These are phyloP conservation scores for Lucifuga dentata DNA, from an alignment of 2,113 vertebrate genomes.

Conservation along the genomic window DNA sequence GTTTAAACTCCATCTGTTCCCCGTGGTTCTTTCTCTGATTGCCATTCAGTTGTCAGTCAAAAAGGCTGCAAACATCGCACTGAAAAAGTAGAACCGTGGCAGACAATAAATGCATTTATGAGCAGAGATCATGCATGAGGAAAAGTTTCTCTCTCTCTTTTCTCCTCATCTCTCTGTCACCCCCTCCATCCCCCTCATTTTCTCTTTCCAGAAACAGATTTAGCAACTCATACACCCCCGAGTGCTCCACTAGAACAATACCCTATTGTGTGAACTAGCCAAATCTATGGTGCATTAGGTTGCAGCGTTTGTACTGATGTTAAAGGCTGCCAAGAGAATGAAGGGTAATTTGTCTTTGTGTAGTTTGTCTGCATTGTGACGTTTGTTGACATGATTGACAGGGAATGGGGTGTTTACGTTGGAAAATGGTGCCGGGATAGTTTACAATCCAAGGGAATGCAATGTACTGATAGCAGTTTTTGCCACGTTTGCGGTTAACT, in stretches of 20 bases:
- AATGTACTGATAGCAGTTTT: background rate
- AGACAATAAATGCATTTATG: no score
- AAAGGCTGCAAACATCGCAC: no score
- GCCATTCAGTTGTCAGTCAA: no score
- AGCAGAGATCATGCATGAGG: background rate
- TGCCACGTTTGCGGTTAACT: background rate
- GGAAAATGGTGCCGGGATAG: constrained; percentile 11
- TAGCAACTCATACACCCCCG: constrained; percentile 7
- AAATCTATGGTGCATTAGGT: constrained; percentile 12
- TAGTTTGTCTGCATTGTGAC: constrained; percentile 17
- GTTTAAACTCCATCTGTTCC: no score
- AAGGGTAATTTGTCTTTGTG: constrained; percentile 40
- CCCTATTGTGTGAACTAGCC: constrained; percentile 39
- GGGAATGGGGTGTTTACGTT: constrained; percentile 3
- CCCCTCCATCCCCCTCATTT: background rate
- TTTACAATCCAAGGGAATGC: constrained; percentile 2
- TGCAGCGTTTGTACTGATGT: constrained; percentile 1
- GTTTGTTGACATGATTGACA: constrained; percentile 10
- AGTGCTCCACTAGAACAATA: constrained; percentile 33
- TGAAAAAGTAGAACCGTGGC: no score
- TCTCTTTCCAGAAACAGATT: constrained; percentile 27
- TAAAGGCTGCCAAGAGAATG: constrained; percentile 27
- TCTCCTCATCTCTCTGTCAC: background rate
- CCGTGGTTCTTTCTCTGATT: no score
- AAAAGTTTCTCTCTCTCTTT: constrained; percentile 6